Base-by-base conservation (phyloP, 2,797 vertebrate genomes). In the Gallinago solitaria region DNA sequence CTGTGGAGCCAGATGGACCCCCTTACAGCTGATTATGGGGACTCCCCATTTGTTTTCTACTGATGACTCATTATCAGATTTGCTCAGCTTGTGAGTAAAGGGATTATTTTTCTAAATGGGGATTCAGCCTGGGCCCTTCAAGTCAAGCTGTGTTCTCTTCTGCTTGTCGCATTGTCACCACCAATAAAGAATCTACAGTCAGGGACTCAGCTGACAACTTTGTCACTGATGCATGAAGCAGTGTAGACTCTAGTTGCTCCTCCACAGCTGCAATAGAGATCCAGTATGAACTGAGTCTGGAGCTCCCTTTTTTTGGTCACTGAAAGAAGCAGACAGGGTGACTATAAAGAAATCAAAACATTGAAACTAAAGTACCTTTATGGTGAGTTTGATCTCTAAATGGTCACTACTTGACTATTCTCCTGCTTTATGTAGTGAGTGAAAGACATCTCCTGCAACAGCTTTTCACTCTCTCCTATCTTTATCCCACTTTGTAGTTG, bases 131-230 rank as follows among this genome's bases (percentile, higher is more conserved):
- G 63, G 41, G 57, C 68, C 54, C 51, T 85, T 56, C 61, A 95
- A 82, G 59, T 92, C 92, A 96, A 95, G 70, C 88, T 97, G 88
- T 91, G 90, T 45, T 94, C 51, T 88, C 84, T 93, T 96, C 90
- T 95, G 92, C 51, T 94, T 91, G 80, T 96, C 4, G 0, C 35
- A 68, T 95, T 93, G 89, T 93, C 69, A 79, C 37, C 65, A 85
- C 88, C 45, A 74, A 90, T 95, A 95, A 96, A 91, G 64, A 97
- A 85, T 83, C 80, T 92, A 65, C 80, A 96, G 65, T 59, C 11
- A 11, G 48, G 59, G 71, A 68, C 71, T 95, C 65, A 91, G 86
- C 33, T 90, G 92, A 89, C 69, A 92, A 70, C 61, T 90, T 88
- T 91, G 30, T 83, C 91, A 90, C 39, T 85, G 88, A 92, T 92